Percentiles rank a stretch among this genome's conserved stretches.
Evolutionary conservation across 2,888 invertebrate genomes (phyloP).

Genomic region (Lasioglossum calceatum): DNA sequence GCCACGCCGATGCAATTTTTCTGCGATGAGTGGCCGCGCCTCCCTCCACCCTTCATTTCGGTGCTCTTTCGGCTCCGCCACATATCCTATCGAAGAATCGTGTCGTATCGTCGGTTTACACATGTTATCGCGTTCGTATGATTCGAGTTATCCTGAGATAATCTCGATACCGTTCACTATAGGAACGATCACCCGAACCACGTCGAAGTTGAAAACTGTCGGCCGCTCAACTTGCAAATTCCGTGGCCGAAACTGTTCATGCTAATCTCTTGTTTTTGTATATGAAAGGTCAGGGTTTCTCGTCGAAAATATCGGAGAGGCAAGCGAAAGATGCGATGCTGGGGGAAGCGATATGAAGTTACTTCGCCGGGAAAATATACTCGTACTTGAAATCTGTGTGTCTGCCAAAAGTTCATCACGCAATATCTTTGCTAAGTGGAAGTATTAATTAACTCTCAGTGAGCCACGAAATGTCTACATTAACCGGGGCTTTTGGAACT

Average conservation of each 20-base stretch:
- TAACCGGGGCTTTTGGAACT: not conserved
- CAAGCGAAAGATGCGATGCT: not conserved
- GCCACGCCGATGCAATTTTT: conserved; percentile 77
- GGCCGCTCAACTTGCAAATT: not conserved
- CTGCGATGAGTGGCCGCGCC: conserved; percentile 58
- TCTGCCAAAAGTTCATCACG: not conserved
- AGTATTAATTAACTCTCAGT: not conserved
- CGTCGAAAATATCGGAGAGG: too few species aligned
- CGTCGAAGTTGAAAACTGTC: not conserved
- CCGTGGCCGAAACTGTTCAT: not conserved
- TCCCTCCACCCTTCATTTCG: conserved; percentile 14
- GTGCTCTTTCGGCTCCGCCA: not conserved
- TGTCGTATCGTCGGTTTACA: conserved; percentile 10
- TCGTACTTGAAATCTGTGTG: not conserved
- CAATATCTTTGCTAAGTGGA: not conserved
- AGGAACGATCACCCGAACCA: not conserved
- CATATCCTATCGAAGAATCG: not conserved
- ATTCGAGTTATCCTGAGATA: not conserved
- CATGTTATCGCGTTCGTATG: not conserved
- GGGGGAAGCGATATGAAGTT: too few species aligned
- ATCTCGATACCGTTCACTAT: not conserved
- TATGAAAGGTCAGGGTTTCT: not conserved
- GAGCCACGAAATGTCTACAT: not conserved
- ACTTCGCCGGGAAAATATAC: too few species aligned
- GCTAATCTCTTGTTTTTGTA: not conserved